A percentile compares a stretch with the other conserved stretches of the same genome.
phyloP scores from a whole-genome alignment of 2,113 vertebrate species.

The Eurypyga helias region DNA sequence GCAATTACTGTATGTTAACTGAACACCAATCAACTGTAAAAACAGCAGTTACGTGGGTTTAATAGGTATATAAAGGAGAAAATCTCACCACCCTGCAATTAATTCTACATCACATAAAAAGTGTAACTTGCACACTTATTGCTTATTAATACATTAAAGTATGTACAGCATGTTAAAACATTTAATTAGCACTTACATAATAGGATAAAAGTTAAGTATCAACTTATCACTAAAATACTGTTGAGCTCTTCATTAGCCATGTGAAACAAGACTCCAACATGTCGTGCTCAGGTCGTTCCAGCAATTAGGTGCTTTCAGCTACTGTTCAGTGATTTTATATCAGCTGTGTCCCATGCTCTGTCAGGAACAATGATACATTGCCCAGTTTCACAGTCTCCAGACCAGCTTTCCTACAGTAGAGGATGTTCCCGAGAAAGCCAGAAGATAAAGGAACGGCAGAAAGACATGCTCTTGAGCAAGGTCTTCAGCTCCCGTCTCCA shows the following conservation, averaged over 20 bases:
- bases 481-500: background rate
- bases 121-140: constrained; percentile 59
- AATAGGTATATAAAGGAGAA: constrained; percentile 63
- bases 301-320: background rate
- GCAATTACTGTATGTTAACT: constrained; percentile 78
- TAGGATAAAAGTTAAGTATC: constrained; percentile 52
- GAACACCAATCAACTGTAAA: constrained; percentile 77
- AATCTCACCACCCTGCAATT: constrained; percentile 58
- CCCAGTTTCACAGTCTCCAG: background rate
- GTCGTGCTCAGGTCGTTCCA: background rate
- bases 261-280: background rate
- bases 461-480: background rate
- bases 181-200: constrained; percentile 58
- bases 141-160: constrained; percentile 69
- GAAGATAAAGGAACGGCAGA: background rate
- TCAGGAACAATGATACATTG: background rate
- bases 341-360: background rate
- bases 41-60: constrained; percentile 68
- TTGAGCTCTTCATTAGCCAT: constrained; percentile 35
- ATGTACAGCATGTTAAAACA: constrained; percentile 59
- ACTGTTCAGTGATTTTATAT: background rate
- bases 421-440: background rate
- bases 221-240: constrained; percentile 46
- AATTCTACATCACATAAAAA: constrained; percentile 65
- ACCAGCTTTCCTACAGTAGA: background rate